phyloP scores from a whole-genome alignment of 2,113 vertebrate genomes.

The Tachuris rubrigastra region DNA sequence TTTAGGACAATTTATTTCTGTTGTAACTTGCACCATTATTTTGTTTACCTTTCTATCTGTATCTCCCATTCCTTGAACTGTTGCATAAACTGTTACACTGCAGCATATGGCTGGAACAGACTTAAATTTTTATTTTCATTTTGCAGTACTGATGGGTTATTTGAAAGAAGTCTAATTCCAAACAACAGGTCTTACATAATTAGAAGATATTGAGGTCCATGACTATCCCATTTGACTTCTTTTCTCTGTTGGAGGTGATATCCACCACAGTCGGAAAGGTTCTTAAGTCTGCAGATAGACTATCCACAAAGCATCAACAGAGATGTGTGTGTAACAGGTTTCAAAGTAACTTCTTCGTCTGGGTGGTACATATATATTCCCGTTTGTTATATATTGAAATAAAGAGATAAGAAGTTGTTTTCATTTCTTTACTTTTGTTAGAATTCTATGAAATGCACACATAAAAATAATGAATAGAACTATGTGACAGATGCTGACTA shows the following conservation, averaged over 20 bases:
- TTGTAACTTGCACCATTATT: not conserved
- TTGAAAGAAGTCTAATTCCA: not conserved
- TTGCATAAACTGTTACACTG: not conserved
- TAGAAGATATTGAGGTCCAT: not conserved
- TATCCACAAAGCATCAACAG: not conserved
- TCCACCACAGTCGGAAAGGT: not conserved
- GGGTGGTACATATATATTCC: not conserved
- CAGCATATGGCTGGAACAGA: not conserved
- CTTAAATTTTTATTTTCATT: not conserved
- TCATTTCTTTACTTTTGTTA: not conserved
- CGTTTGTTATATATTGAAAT: not conserved
- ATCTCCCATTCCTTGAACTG: not conserved
- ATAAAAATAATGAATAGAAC: not conserved
- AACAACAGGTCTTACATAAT: not conserved
- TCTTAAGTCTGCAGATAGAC: not conserved
- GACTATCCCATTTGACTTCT: not conserved
- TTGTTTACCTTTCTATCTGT: not conserved
- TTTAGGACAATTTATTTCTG: not conserved
- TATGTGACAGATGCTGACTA: not conserved
- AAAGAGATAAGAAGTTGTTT: not conserved
- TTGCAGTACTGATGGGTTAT: not conserved
- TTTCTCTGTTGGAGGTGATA: not conserved
- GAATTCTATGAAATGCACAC: not conserved
- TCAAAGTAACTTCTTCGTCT: not conserved
- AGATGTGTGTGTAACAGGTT: not conserved